These are phyloP conservation scores for Lepidurus apus DNA, from an alignment of 1,140 invertebrate species.

Conservation along the genomic window DNA sequence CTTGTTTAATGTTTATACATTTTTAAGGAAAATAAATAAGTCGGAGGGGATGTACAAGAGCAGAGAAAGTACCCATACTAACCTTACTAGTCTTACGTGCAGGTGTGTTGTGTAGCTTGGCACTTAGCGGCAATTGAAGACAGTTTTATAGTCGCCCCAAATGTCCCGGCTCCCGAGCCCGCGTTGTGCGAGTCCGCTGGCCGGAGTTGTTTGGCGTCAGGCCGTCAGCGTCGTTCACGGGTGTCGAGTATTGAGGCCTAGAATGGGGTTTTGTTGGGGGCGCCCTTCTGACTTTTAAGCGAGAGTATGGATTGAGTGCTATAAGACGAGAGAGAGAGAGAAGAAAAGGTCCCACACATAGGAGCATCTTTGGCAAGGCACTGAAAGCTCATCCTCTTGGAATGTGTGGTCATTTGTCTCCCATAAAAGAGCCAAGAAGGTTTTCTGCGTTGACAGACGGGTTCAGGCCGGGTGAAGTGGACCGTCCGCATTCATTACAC, in stretches of 20 bases:
- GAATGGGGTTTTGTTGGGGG: not conserved
- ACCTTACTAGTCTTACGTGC: not conserved
- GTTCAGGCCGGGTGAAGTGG: slow-evolving; percentile 20
- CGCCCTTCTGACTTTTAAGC: not conserved
- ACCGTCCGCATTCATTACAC: slow-evolving; percentile 17
- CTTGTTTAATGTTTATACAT: too few species aligned
- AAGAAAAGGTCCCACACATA: slow-evolving; percentile 2
- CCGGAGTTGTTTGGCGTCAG: slow-evolving; percentile 1
- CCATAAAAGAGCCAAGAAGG: slow-evolving; percentile 8
- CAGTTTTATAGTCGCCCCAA: not conserved
- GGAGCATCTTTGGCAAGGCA: slow-evolving; percentile 4
- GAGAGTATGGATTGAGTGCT: not conserved
- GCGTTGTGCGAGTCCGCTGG: too few species aligned
- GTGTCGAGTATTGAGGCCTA: not conserved
- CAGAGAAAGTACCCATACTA: too few species aligned
- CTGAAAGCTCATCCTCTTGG: slow-evolving; percentile 21
- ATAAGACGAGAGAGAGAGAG: not conserved
- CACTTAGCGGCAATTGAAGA: not conserved
- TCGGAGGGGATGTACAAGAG: too few species aligned
- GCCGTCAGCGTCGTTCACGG: not conserved
- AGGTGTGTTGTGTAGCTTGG: not conserved
- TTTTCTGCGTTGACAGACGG: slow-evolving; percentile 15
- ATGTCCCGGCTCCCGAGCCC: not conserved
- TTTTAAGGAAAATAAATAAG: too few species aligned
- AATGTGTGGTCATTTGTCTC: slow-evolving; percentile 18